Evolutionary conservation across 2,888 invertebrate species (phyloP).

Genomic region (Tetropium fuscum): DNA sequence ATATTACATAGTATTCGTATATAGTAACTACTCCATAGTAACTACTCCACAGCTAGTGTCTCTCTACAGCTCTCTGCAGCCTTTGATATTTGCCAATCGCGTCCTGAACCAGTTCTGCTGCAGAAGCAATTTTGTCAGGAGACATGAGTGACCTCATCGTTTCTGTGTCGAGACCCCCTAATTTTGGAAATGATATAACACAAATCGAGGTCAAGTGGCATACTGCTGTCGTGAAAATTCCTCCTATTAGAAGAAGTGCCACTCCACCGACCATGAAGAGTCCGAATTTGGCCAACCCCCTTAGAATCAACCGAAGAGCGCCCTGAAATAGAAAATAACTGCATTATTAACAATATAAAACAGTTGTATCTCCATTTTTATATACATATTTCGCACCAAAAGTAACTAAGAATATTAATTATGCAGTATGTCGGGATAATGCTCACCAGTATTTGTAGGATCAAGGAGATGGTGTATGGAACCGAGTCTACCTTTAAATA

Average conservation of each 20-base stretch:
- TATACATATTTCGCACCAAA: too few relatives aligned
- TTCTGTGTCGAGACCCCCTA: constrained; percentile 59
- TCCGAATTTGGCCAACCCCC: constrained; percentile 64
- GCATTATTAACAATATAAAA: too few relatives aligned
- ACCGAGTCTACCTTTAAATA: constrained; percentile 21
- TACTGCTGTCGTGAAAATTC: constrained; percentile 70
- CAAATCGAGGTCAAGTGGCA: constrained; percentile 75
- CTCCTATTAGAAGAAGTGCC: constrained; percentile 67
- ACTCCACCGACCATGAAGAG: constrained; percentile 65
- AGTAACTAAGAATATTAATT: too few relatives aligned
- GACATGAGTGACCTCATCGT: constrained; percentile 71
- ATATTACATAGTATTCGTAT: too few relatives aligned
- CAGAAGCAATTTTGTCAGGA: constrained; percentile 71
- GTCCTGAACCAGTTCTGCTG: constrained; percentile 71
- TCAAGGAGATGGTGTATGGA: constrained; percentile 16
- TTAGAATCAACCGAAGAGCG: constrained; percentile 52
- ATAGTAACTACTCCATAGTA: too few relatives aligned
- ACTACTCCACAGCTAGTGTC: too few relatives aligned
- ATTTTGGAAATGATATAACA: constrained; percentile 68
- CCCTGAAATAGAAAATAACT: constrained; percentile 51
- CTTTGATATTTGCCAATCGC: constrained; percentile 73
- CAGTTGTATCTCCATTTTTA: too few relatives aligned
- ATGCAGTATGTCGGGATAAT: background rate
- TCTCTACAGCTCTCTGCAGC: constrained; percentile 55
- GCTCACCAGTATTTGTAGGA: constrained; percentile 23